Evolutionary conservation across 2,797 vertebrate species (phyloP).

Genomic region (Mus caroli): DNA sequence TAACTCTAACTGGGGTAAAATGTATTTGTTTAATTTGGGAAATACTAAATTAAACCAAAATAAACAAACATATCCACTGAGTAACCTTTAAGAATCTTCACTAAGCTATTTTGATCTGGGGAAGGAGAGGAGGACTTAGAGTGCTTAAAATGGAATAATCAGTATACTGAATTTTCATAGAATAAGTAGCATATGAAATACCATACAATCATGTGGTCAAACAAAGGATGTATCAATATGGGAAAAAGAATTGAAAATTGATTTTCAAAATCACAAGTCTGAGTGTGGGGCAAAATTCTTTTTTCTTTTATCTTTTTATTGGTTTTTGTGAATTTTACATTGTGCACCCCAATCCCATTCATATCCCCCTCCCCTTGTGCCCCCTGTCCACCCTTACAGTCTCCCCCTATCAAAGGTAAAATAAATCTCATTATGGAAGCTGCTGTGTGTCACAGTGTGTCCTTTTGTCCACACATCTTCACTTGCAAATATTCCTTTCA

Average conservation of each 20-base stretch:
- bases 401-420: not conserved
- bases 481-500: not conserved
- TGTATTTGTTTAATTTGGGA: conserved; percentile 27
- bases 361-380: not conserved
- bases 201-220: not conserved
- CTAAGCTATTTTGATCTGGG: not conserved
- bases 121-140: not conserved
- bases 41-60: conserved; percentile 23
- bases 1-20: not conserved
- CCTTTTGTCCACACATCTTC: not conserved
- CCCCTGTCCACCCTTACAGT: not conserved
- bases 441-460: not conserved
- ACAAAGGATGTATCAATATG: not conserved
- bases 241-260: not conserved
- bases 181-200: not conserved
- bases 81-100: conserved; percentile 41
- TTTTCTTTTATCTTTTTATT: not conserved
- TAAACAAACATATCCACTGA: conserved; percentile 8
- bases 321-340: too few relatives aligned
- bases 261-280: conserved; percentile 9
- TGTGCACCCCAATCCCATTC: not conserved
- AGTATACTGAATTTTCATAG: conserved; percentile 35
- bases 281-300: not conserved
- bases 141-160: conserved; percentile 19
- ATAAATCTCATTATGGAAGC: not conserved